Evolutionary conservation across 2,797 vertebrate species (phyloP), one percentile per base, ranked within the genome.

Genomic region (Oryzias dopingdopingensis): DNA sequence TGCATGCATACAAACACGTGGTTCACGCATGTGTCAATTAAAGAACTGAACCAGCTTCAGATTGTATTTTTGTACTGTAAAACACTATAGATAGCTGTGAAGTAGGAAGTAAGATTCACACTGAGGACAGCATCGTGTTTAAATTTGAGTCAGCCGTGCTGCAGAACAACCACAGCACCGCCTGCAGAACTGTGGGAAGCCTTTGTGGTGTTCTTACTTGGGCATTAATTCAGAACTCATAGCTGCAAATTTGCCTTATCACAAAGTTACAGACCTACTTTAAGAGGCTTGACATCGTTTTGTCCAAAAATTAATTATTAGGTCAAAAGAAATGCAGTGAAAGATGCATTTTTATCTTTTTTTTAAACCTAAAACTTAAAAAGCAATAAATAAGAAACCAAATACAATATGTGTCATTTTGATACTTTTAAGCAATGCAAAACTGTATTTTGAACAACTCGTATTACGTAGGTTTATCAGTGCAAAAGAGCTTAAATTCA

Each of bases 1-100:
- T 13, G 4, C 24, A 52, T 16, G 22, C 2, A 7, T 15, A 53
- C 10, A 42, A 17, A 44, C 37, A 15, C 41, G 41, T 55, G 32
- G 32, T 37, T 37, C 32, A 37, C 0, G 42, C 41, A 45, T 37
- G 16, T 41, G 17, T 62, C 23, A 20, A 12, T 5, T 5, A 26
- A 47, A 52, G 65, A 83, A 72, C 45, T 65, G 68, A 80, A 82
- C 77, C 20, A 70, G 55, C 13, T 2, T 50, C 40, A 5, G 2
- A 1, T 13, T 1, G 5, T 17, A 13, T 18, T 13, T 49, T 54
- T 26, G 5, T 1, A 16, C 5, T 47, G 16, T 52, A 7, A 22
- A 17, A 22, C 15, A 20, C n/a, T 47, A n/a, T 18, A 52, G 42
- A 59, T 46, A 56, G 64, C 66, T 52, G 8, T 15, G 32, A 49